Percentiles rank a stretch among this genome's conserved stretches.
Evolutionary conservation across 2,888 invertebrate species (phyloP).

Genomic region (Amphipoea lucens): DNA sequence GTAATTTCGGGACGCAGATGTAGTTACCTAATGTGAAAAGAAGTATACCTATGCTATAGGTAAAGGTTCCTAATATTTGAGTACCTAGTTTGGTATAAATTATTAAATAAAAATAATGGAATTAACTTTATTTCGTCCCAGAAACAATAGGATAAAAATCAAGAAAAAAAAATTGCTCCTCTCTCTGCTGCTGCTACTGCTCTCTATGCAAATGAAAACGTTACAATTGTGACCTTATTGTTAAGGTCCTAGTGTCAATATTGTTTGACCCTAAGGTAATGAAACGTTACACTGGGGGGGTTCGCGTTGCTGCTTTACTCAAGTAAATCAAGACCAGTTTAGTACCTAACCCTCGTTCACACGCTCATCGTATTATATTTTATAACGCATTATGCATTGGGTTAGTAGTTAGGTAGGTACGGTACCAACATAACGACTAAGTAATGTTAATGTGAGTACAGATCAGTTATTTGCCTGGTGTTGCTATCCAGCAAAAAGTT

Average conservation of each 20-base stretch:
- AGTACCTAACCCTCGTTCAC: conserved; percentile 22
- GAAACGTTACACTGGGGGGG: conserved; percentile 8
- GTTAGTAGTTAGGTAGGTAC: neutral
- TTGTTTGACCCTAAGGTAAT: conserved; percentile 27
- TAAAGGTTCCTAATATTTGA: neutral
- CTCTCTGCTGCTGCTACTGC: too few relatives aligned
- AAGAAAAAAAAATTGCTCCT: neutral
- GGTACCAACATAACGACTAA: neutral
- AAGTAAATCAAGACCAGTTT: neutral
- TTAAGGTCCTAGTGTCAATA: neutral
- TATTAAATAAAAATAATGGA: neutral
- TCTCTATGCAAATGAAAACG: neutral
- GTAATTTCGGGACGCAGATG: conserved; percentile 6
- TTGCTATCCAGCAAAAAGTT: neutral
- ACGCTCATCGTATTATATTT: neutral
- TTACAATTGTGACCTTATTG: neutral
- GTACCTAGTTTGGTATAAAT: neutral
- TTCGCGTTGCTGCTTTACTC: neutral
- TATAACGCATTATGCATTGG: neutral
- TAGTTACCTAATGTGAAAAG: neutral
- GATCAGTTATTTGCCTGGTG: neutral
- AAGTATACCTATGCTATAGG: neutral
- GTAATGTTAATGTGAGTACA: neutral
- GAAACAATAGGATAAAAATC: neutral
- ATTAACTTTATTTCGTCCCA: neutral